Percentiles rank a stretch among this genome's conserved stretches.
Evolutionary conservation across 2,113 vertebrate species (phyloP).

Genomic region (Otis tarda): DNA sequence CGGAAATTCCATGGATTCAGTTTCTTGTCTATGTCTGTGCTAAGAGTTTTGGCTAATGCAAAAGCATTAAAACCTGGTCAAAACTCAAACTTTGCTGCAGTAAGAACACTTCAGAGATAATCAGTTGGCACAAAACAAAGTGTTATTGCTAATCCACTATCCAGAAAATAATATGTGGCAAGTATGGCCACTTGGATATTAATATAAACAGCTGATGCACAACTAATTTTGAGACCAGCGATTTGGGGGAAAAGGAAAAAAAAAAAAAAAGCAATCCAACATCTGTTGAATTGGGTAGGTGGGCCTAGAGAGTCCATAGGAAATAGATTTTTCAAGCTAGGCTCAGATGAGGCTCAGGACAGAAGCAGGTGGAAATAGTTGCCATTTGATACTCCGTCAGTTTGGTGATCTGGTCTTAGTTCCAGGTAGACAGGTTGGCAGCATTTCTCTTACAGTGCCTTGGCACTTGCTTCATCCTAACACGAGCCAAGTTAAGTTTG

Average conservation of each 20-base stretch:
- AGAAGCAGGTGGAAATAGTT: not conserved
- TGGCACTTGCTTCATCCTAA: not conserved
- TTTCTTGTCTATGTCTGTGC: slow-evolving; percentile 25
- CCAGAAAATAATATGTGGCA: slow-evolving; percentile 18
- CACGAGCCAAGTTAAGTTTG: not conserved
- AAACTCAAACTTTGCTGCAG: slow-evolving; percentile 57
- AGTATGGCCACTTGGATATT: not conserved
- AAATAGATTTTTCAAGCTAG: not conserved
- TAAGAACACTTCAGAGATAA: slow-evolving; percentile 71
- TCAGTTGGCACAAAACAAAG: slow-evolving; percentile 59
- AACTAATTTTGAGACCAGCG: not conserved
- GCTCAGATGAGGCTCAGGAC: not conserved
- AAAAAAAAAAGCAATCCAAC: not conserved
- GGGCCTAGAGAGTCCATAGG: not conserved
- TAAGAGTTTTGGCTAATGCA: slow-evolving; percentile 25
- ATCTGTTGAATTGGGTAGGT: not conserved
- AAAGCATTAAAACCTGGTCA: slow-evolving; percentile 46
- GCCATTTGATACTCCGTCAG: not conserved
- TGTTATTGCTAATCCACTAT: slow-evolving; percentile 63
- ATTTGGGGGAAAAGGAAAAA: not conserved
- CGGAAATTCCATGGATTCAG: not conserved
- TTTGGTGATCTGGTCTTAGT: not conserved
- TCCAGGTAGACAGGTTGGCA: not conserved
- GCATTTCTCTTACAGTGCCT: not conserved
- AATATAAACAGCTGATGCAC: slow-evolving; percentile 18